These are phyloP conservation scores for Stegostoma tigrinum DNA, from an alignment of 2,113 vertebrate genomes.

Conservation along the genomic window DNA sequence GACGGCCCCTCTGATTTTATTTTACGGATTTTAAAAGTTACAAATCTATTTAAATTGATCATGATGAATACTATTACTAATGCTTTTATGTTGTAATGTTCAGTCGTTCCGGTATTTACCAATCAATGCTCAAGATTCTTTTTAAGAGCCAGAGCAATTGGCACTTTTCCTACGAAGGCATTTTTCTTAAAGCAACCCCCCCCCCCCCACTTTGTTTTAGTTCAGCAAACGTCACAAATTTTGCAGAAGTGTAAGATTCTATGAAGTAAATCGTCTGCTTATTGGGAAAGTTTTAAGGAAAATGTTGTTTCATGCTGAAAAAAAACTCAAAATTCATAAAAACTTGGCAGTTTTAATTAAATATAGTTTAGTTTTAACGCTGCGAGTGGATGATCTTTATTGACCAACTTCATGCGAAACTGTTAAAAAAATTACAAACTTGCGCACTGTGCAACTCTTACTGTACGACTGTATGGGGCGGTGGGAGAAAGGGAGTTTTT, in stretches of 20 bases:
- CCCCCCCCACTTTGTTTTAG: too few species aligned
- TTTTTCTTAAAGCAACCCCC: neutral
- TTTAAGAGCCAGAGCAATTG: neutral
- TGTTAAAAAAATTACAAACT: too few species aligned
- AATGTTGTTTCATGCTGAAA: neutral
- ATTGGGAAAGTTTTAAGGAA: neutral
- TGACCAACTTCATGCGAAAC: too few species aligned
- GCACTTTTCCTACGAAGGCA: neutral
- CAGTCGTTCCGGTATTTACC: neutral
- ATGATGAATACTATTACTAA: neutral
- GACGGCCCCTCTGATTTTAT: neutral
- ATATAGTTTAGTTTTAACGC: too few species aligned
- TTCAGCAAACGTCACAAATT: neutral
- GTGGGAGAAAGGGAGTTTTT: neutral
- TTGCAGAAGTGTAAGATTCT: neutral
- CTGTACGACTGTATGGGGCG: too few species aligned
- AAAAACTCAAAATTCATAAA: neutral
- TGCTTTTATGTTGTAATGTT: neutral
- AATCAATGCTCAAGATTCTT: neutral
- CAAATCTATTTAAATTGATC: neutral
- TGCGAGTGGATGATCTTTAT: too few species aligned
- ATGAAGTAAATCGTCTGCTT: neutral
- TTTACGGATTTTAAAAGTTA: neutral
- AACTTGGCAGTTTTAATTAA: too few species aligned
- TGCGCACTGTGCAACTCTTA: too few species aligned